Evolutionary conservation across 2,888 invertebrate genomes (phyloP).

Genomic region (Caenorhabditis panamensis): DNA sequence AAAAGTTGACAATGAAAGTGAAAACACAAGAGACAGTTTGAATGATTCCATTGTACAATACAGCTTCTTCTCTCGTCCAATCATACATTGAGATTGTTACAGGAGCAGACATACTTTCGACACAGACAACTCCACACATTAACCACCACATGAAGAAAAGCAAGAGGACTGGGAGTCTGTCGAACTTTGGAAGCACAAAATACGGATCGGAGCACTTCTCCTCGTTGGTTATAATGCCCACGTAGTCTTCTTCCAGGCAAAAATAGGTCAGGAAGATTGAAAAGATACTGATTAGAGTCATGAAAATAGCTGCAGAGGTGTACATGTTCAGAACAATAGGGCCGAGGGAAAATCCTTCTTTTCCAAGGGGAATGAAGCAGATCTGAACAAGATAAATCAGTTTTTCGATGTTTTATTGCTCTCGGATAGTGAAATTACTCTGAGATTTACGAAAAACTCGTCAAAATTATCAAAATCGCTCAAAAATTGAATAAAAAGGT

Average conservation of each 20-base stretch:
- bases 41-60: constrained; percentile 64
- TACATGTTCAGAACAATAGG: constrained; percentile 67
- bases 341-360: constrained; percentile 46
- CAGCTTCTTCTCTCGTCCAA: constrained; percentile 63
- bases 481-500: no score
- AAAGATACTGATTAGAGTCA: constrained; percentile 52
- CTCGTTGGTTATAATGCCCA: constrained; percentile 62
- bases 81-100: constrained; percentile 64
- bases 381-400: constrained; percentile 39
- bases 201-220: constrained; percentile 63
- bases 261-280: constrained; percentile 54
- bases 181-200: constrained; percentile 67
- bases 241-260: constrained; percentile 63
- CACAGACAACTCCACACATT: constrained; percentile 60
- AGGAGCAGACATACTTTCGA: constrained; percentile 65
- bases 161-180: constrained; percentile 55
- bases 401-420: no score
- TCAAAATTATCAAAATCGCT: no score
- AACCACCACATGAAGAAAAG: constrained; percentile 67
- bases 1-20: constrained; percentile 53
- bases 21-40: constrained; percentile 61
- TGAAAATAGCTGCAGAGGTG: constrained; percentile 65
- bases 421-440: no score
- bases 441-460: no score
- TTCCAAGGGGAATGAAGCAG: constrained; percentile 64